Evolutionary conservation across 2,888 invertebrate genomes (phyloP).

Genomic region (Boloria selene): DNA sequence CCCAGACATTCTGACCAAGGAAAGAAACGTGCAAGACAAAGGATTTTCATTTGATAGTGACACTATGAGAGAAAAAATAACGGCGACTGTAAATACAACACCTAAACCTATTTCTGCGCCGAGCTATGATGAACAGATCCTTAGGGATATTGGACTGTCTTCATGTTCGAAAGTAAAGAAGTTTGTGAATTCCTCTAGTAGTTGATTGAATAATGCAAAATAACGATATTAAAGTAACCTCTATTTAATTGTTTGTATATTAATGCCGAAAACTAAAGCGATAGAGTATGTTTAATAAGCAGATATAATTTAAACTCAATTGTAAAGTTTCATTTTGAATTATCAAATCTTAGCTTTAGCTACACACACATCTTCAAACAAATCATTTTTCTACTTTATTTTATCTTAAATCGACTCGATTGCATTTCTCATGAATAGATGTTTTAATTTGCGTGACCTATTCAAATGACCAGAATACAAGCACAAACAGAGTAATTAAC

Average conservation of each 20-base stretch:
- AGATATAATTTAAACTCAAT: too few relatives aligned
- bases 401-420: too few relatives aligned
- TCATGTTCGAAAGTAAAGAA: constrained; percentile 47
- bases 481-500: too few relatives aligned
- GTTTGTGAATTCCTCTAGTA: not conserved
- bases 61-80: constrained; percentile 28
- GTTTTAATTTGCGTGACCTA: too few relatives aligned
- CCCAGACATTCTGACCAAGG: not conserved
- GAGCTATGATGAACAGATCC: constrained; percentile 46
- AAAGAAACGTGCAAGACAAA: constrained; percentile 9
- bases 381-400: too few relatives aligned
- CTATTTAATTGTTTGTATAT: not conserved
- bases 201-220: not conserved
- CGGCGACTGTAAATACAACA: constrained; percentile 27
- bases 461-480: too few relatives aligned
- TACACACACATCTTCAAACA: too few relatives aligned
- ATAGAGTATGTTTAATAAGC: too few relatives aligned
- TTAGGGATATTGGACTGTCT: constrained; percentile 47
- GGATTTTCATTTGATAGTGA: not conserved
- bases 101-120: constrained; percentile 25
- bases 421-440: too few relatives aligned
- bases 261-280: too few relatives aligned
- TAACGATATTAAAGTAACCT: not conserved
- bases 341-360: too few relatives aligned
- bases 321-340: too few relatives aligned